A percentile compares a stretch with the other conserved stretches of the same genome.
These are phyloP conservation scores for Lymantria monacha DNA, from an alignment of 2,888 invertebrate species.

Conservation along the genomic window DNA sequence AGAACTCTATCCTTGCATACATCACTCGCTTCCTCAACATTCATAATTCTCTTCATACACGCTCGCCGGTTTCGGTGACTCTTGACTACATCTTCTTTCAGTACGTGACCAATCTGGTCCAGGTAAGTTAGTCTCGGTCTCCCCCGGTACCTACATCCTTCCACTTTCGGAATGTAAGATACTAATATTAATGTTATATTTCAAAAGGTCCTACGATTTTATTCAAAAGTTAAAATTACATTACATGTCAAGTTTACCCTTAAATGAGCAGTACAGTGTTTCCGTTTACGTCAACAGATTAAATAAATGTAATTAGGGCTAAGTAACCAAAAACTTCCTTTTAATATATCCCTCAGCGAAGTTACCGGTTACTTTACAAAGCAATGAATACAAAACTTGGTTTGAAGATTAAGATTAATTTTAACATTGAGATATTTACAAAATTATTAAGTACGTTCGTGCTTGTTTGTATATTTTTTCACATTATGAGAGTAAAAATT, in stretches of 20 bases:
- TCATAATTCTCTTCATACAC: too few species aligned
- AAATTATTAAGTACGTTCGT: too few species aligned
- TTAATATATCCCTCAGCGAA: not conserved
- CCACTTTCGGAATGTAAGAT: too few species aligned
- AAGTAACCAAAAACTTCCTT: not conserved
- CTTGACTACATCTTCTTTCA: too few species aligned
- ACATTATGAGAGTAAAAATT: not conserved
- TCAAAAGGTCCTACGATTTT: not conserved
- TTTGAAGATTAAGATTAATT: not conserved
- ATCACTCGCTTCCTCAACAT: too few species aligned
- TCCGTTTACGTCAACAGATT: not conserved
- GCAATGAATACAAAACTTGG: not conserved
- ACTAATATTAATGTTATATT: not conserved
- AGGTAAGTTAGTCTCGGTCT: too few species aligned
- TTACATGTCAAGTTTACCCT: not conserved
- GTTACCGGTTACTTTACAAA: not conserved
- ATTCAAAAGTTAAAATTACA: slow-evolving; percentile 1
- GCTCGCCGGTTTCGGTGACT: too few species aligned
- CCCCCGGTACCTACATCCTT: too few species aligned
- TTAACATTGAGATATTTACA: not conserved
- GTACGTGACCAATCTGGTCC: too few species aligned
- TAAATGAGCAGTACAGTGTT: slow-evolving; percentile 1
- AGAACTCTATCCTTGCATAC: too few species aligned
- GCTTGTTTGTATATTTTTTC: not conserved
- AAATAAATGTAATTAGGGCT: not conserved